Evolutionary conservation across 2,113 vertebrate genomes (phyloP).

Genomic region (Axis porcinus): DNA sequence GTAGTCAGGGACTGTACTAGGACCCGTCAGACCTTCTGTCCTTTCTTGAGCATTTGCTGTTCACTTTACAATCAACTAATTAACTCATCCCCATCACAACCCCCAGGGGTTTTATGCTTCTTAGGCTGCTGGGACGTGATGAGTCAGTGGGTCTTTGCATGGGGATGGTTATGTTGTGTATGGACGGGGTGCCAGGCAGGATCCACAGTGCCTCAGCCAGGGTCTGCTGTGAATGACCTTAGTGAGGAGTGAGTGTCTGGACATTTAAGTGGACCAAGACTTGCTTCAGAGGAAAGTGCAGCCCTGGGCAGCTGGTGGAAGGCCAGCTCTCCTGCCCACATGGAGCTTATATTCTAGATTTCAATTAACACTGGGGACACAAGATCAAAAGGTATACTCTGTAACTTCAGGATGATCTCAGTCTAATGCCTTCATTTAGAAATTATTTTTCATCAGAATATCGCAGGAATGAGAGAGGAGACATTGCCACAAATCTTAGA

Average conservation of each 20-base stretch:
- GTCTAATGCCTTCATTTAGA: not conserved
- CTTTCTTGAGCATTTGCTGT: not conserved
- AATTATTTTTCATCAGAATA: not conserved
- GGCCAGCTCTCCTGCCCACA: too few species aligned
- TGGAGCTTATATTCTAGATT: not conserved
- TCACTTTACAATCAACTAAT: not conserved
- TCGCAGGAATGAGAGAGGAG: not conserved
- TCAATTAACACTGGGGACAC: not conserved
- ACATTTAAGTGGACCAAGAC: not conserved
- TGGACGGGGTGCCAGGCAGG: too few species aligned
- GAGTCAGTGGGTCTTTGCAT: not conserved
- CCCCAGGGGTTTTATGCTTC: not conserved
- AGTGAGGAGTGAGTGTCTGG: not conserved
- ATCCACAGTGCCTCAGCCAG: not conserved
- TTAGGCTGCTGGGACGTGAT: not conserved
- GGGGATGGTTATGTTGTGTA: not conserved
- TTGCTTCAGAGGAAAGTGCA: not conserved
- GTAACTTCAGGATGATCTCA: not conserved
- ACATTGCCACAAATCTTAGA: not conserved
- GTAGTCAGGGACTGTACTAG: not conserved
- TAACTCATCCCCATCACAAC: not conserved
- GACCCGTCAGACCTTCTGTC: not conserved
- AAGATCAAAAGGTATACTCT: not conserved
- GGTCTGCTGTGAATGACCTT: not conserved
- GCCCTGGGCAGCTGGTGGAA: not conserved